These are phyloP conservation scores for Octonoba sinensis DNA, from an alignment of 2,888 invertebrate genomes.

Conservation along the genomic window DNA sequence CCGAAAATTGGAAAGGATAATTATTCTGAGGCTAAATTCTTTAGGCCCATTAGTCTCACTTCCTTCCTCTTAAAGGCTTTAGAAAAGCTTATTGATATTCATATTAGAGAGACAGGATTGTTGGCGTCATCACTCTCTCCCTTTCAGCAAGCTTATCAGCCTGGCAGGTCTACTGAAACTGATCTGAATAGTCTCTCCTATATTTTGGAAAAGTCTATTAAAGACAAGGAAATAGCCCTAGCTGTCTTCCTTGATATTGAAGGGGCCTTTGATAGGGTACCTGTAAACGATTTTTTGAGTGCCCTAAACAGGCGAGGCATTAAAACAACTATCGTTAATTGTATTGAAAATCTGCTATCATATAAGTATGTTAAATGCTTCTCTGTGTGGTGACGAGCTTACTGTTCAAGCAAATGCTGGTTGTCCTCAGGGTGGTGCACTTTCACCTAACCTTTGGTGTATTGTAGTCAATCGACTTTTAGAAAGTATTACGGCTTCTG, in stretches of 20 bases:
- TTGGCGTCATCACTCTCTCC: not conserved
- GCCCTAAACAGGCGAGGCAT: not conserved
- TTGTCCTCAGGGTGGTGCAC: too few relatives aligned
- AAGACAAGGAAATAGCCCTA: not conserved
- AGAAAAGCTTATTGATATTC: too few relatives aligned
- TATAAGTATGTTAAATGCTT: too few relatives aligned
- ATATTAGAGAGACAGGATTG: not conserved
- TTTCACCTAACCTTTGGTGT: not conserved
- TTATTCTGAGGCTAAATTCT: too few relatives aligned
- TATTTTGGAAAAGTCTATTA: not conserved
- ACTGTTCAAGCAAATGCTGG: too few relatives aligned
- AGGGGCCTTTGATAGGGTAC: not conserved
- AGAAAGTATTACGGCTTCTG: not conserved
- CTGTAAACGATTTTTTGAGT: not conserved
- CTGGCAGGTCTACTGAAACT: not conserved
- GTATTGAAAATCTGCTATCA: not conserved
- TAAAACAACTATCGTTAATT: not conserved
- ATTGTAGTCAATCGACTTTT: not conserved
- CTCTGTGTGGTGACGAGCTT: too few relatives aligned
- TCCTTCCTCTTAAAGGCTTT: too few relatives aligned
- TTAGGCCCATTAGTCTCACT: too few relatives aligned
- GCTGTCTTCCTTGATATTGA: slow-evolving; percentile 8
- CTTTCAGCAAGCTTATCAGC: not conserved
- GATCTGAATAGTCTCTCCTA: not conserved
- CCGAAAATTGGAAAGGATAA: too few relatives aligned